Conservation (phyloP, 2,888 invertebrate species). For the Nesidiocoris tenuis region DNA sequence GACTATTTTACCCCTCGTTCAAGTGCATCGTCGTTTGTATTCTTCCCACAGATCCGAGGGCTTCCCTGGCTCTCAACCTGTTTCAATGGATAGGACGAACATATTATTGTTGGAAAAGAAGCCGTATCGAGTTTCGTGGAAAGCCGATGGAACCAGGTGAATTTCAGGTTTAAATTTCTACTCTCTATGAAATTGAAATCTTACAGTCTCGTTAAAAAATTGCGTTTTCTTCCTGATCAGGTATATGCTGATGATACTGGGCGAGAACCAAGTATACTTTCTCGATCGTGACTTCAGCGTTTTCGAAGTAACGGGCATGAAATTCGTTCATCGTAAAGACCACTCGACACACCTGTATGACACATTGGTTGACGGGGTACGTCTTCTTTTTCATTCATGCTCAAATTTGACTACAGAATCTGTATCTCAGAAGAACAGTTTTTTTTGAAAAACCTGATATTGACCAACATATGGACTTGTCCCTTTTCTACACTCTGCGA, state of each 20-base stretch:
- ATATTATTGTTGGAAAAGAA: constrained; percentile 71
- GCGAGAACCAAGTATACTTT: constrained; percentile 82
- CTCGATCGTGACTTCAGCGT: constrained; percentile 93
- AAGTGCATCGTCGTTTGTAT: neutral
- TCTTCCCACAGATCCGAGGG: constrained; percentile 60
- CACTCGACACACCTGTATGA: constrained; percentile 68
- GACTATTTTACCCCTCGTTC: neutral
- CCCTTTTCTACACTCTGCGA: too few species aligned
- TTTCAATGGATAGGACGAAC: constrained; percentile 89
- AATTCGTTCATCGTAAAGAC: constrained; percentile 77
- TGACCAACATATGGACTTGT: too few species aligned
- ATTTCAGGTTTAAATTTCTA: constrained; percentile 7
- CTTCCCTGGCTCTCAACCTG: constrained; percentile 96
- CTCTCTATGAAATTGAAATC: neutral
- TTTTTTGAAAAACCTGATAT: too few species aligned
- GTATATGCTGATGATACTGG: constrained; percentile 95
- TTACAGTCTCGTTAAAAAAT: neutral
- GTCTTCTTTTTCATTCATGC: constrained; percentile 51
- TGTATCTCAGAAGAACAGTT: too few species aligned
- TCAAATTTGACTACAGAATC: neutral
- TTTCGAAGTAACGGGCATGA: constrained; percentile 77
- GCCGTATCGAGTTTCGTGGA: constrained; percentile 97
- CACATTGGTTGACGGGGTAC: constrained; percentile 90
- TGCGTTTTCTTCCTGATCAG: constrained; percentile 56
- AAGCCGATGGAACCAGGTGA: constrained; percentile 94